phyloP scores from a whole-genome alignment of 2,797 vertebrate species.

The Orientallactaga sibirica region DNA sequence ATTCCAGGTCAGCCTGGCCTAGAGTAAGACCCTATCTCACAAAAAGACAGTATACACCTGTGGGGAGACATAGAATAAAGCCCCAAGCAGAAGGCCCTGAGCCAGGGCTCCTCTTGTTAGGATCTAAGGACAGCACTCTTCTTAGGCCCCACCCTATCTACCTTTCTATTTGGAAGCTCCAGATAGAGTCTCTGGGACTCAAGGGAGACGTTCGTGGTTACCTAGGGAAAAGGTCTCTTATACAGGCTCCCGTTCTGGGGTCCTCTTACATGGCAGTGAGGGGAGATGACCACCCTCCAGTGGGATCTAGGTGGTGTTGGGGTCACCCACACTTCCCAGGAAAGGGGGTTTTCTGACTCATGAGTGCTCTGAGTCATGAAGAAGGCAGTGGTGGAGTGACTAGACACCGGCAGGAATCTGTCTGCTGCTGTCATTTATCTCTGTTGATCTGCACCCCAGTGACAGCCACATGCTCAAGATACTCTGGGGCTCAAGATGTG shows the following conservation, averaged over 20 bases:
- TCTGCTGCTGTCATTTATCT: neutral
- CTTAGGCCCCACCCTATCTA: neutral
- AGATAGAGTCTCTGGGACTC: neutral
- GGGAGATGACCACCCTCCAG: neutral
- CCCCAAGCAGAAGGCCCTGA: neutral
- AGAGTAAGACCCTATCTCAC: too few species aligned
- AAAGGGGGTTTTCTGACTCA: neutral
- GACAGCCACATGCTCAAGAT: neutral
- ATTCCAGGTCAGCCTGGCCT: too few species aligned
- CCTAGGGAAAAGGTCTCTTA: neutral
- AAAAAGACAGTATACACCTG: too few species aligned
- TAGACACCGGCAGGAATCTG: neutral
- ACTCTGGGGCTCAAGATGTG: neutral
- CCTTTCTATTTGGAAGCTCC: slow-evolving; percentile 16
- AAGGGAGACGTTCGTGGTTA: neutral
- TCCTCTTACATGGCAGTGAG: neutral
- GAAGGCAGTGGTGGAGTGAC: neutral
- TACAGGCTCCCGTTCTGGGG: neutral
- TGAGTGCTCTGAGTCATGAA: neutral
- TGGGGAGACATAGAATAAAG: neutral
- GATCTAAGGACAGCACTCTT: neutral
- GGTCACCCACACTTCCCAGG: neutral
- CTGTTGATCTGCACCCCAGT: neutral
- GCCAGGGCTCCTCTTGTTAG: neutral
- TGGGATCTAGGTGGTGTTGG: neutral